Conservation (phyloP, 2,888 invertebrate species). For the Diaphora mendica region DNA sequence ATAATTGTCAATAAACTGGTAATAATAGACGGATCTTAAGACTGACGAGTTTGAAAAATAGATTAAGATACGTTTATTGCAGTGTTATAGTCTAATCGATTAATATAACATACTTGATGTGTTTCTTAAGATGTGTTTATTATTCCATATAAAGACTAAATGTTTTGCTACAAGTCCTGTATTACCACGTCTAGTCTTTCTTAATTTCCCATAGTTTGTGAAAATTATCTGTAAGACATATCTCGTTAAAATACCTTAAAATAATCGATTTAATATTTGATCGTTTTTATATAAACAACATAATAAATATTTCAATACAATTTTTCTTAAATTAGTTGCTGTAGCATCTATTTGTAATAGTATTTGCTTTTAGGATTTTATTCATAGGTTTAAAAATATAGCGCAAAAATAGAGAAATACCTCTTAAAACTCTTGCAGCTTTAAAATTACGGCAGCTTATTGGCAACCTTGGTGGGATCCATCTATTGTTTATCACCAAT, state of each 20-base stretch:
- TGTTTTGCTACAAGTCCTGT: constrained; percentile 34
- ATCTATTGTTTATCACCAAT: neutral
- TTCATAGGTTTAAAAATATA: constrained; percentile 33
- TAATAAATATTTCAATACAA: constrained; percentile 37
- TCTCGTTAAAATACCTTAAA: constrained; percentile 42
- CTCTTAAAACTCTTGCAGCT: constrained; percentile 15
- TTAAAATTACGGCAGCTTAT: neutral
- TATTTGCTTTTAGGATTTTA: constrained; percentile 47
- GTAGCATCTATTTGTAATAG: constrained; percentile 37
- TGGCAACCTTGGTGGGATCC: neutral
- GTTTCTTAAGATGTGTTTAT: constrained; percentile 80
- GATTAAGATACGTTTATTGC: constrained; percentile 59
- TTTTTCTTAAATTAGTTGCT: constrained; percentile 42
- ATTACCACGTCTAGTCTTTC: constrained; percentile 19
- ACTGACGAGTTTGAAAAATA: constrained; percentile 63
- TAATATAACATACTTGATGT: constrained; percentile 38
- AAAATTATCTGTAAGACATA: constrained; percentile 46
- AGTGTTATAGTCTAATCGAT: constrained; percentile 48
- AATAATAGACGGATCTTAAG: constrained; percentile 83
- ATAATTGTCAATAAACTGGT: constrained; percentile 55
- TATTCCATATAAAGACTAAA: constrained; percentile 60
- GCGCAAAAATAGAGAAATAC: constrained; percentile 8
- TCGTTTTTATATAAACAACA: constrained; percentile 45
- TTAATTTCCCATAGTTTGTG: constrained; percentile 32
- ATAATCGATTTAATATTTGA: constrained; percentile 51